Conservation (phyloP, 2,888 invertebrate species). For the Graphium colonna region DNA sequence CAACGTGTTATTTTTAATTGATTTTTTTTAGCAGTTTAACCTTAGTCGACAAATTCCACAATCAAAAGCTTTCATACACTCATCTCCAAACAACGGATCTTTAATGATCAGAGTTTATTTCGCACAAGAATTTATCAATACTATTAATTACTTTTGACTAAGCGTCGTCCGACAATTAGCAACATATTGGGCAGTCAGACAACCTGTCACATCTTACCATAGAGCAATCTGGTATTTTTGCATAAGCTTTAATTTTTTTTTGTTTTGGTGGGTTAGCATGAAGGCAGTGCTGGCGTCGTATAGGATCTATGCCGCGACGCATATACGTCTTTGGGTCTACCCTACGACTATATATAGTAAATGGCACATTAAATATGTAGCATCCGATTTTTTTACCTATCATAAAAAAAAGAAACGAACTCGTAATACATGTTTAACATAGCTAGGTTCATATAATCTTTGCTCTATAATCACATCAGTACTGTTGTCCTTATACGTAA, state of each 20-base stretch:
- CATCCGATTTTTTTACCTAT: conserved; percentile 47
- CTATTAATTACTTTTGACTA: neutral
- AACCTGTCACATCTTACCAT: neutral
- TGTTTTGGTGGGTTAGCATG: neutral
- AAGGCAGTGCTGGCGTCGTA: conserved; percentile 2
- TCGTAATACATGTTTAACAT: conserved; percentile 27
- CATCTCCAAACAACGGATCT: too few species aligned
- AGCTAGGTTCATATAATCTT: conserved; percentile 53
- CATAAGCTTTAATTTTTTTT: neutral
- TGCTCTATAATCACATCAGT: conserved; percentile 74
- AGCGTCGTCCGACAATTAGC: neutral
- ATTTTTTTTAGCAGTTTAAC: too few species aligned
- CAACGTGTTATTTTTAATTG: too few species aligned
- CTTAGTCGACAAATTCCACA: too few species aligned
- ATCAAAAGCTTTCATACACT: too few species aligned
- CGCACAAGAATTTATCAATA: neutral
- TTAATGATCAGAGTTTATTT: neutral
- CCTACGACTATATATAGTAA: conserved; percentile 54
- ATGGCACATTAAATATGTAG: conserved; percentile 72
- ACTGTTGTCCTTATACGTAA: conserved; percentile 59
- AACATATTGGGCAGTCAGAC: neutral
- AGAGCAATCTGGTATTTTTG: too few species aligned
- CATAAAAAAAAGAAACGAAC: conserved; percentile 39
- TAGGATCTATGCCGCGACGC: conserved; percentile 1
- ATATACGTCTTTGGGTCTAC: conserved; percentile 35